Base-by-base conservation (phyloP, 2,113 vertebrate genomes). In the Chiloscyllium plagiosum region DNA sequence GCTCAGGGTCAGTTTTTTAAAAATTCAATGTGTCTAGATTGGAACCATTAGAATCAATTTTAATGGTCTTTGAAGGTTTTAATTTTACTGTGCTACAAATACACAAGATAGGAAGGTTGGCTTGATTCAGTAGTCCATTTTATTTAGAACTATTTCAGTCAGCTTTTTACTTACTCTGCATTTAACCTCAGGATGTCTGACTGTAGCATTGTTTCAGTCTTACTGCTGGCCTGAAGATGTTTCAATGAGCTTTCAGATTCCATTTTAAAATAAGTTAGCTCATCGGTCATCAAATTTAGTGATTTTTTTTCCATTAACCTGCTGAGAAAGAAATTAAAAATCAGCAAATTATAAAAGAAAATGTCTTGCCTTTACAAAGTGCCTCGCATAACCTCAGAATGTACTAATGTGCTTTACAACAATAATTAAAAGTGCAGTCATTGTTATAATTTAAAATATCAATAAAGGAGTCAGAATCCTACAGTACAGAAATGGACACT, bases 91-190 rank as follows among this genome's bases (percentile, higher is more conserved):
- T 61, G 56, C 7, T 61, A 12, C 12, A 61, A 61, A 61, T 61
- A 95, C 24, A 29, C 42, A 72, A 94, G 42, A 22, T 95, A 69
- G 56, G 86, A 61, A 10, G 56, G 56, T 61, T 61, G 56, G 56
- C 56, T 61, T 61, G 56, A 95, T 95, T 95, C 47, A 7, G 10
- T 20, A 15, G 15, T 15, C 4, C 22, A 76, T 95, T 95, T 72
- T 42, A 72, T 70, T 72, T 95, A 47, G 93, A 68, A 66, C 6
- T 66, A 8, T 33, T 66, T 37, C 68, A 70, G 26, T 72, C 22
- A 94, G 68, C 6, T 12, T 29, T 95, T 52, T 61, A 95, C 95
- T n/a, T 89, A 96, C 96, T 96, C 72, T 61, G 68, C 86, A 47
- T 96, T 76, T 70, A 96, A 87, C 50, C 72, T 78, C 33, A 61